Evolutionary conservation across 1,140 invertebrate species (phyloP), one percentile per base, ranked within the genome.

Genomic region (Hyposmocoma kahamanoa): DNA sequence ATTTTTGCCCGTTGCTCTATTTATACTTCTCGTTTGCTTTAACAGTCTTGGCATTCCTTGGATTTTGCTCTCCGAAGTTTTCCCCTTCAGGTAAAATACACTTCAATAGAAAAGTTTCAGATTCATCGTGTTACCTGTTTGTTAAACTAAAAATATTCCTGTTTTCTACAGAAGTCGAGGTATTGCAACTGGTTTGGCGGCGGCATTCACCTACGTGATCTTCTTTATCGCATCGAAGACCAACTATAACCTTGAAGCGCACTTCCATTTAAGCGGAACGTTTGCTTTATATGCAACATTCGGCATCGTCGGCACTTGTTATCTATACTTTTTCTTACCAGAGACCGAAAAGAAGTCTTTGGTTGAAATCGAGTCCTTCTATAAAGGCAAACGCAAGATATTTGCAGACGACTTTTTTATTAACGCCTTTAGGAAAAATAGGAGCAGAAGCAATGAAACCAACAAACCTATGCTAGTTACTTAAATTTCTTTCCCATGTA

Each of bases 261-360:
- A 59, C 1, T 74, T 92, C 22, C 87, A 89, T 15, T 65, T 89
- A 2, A 84, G 86, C 34, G 90, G 88, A 2, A 87, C 80, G 0
- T 93, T 92, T 62, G 90, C 88, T 67, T 62, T 92, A 11, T 93
- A 91, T 75, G 78, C 88, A 1, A 62, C 56, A 1, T 74, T 82
- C 9, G 88, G 89, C 17, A 67, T 90, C 8, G 36, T 91, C 13
- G 90, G 91, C 17, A 77, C 90, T 5, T 47, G 89, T 0, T 62
- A 93, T 48, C 72, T 94, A 15, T 90, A 90, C 50, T 85, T 91
- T 28, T 90, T 90, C 50, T 72, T 96, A 22, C 94, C 95, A 2
- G 94, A 96, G 81, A 96, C 94, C 0, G 94, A 93, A 74, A 91
- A 91, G 8, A 92, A 90, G 60, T 89, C 89, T 8, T 81, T 96